These are phyloP conservation scores for Venusia cambrica DNA, from an alignment of 2,888 invertebrate species.

Conservation along the genomic window DNA sequence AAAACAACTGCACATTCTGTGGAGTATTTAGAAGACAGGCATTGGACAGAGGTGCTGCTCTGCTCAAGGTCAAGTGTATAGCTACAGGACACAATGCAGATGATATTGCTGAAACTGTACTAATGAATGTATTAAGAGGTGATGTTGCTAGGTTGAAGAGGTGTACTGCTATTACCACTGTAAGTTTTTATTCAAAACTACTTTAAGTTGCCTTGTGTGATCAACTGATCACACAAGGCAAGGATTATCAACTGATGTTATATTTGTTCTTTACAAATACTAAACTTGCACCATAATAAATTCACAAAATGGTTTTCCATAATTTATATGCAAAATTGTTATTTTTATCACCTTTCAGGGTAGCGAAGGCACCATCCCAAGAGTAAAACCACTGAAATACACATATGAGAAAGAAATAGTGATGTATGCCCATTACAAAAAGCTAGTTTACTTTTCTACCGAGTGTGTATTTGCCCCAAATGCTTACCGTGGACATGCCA, in stretches of 20 bases:
- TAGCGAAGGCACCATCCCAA: constrained; percentile 90
- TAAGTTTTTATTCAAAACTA: constrained; percentile 72
- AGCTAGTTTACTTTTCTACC: constrained; percentile 98
- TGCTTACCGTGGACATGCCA: constrained; percentile 96
- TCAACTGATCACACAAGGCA: too few relatives aligned
- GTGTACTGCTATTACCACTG: constrained; percentile 95
- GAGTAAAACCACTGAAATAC: constrained; percentile 98
- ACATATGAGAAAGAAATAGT: constrained; percentile 99
- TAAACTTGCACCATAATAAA: too few relatives aligned
- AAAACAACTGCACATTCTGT: constrained; percentile 98
- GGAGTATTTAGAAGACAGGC: constrained; percentile 98
- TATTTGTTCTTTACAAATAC: too few relatives aligned
- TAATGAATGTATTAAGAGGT: constrained; percentile 98
- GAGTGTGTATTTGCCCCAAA: constrained; percentile 99
- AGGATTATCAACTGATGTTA: too few relatives aligned
- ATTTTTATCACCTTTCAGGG: constrained; percentile 68
- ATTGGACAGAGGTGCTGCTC: constrained; percentile 94
- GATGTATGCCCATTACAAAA: constrained; percentile 98
- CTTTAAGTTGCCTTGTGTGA: too few relatives aligned
- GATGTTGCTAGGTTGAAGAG: constrained; percentile 96
- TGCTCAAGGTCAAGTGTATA: constrained; percentile 94
- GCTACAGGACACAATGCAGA: constrained; percentile 98
- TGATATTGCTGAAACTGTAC: constrained; percentile 98
- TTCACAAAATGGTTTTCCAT: too few relatives aligned
- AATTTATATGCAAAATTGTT: neutral